Evolutionary conservation across 2,888 invertebrate species (phyloP).

Genomic region (Stegophylla sp.): DNA sequence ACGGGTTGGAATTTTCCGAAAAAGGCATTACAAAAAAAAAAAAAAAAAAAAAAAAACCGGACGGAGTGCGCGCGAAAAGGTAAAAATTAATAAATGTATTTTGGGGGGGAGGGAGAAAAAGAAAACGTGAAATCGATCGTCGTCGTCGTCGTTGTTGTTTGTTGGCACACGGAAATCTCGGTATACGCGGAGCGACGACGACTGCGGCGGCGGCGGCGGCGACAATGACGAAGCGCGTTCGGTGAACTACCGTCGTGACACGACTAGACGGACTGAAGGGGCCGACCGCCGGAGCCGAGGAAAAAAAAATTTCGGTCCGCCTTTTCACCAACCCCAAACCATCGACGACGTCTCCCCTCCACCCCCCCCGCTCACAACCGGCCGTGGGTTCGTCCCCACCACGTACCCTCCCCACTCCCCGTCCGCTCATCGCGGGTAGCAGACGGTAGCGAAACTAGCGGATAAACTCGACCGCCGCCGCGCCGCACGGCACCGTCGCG

Average conservation of each 20-base stretch:
- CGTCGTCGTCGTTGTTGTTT: no score
- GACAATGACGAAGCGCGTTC: not conserved
- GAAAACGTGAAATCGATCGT: slow-evolving; percentile 14
- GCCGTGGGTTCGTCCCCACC: not conserved
- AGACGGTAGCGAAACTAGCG: slow-evolving; percentile 53
- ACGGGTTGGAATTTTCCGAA: not conserved
- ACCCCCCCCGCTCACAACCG: slow-evolving; percentile 5
- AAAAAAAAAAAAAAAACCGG: no score
- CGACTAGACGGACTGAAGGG: slow-evolving; percentile 52
- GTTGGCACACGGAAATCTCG: no score
- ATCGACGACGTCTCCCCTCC: slow-evolving; percentile 5
- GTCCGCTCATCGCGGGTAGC: no score
- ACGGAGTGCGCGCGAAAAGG: no score
- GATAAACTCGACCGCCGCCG: no score
- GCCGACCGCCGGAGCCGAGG: slow-evolving; percentile 35
- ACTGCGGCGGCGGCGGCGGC: not conserved
- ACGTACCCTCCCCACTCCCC: no score
- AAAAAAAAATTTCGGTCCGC: slow-evolving; percentile 57
- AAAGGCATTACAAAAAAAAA: slow-evolving; percentile 9
- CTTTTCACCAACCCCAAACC: slow-evolving; percentile 58
- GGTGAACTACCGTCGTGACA: slow-evolving; percentile 13
- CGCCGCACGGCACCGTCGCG: no score
- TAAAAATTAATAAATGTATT: no score
- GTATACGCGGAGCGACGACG: not conserved
- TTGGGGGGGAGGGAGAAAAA: not conserved